Evolutionary conservation across 30 jellyfish, hydroid and myxozoan species (phyloP).

Genomic region (Hydractinia echinata): DNA sequence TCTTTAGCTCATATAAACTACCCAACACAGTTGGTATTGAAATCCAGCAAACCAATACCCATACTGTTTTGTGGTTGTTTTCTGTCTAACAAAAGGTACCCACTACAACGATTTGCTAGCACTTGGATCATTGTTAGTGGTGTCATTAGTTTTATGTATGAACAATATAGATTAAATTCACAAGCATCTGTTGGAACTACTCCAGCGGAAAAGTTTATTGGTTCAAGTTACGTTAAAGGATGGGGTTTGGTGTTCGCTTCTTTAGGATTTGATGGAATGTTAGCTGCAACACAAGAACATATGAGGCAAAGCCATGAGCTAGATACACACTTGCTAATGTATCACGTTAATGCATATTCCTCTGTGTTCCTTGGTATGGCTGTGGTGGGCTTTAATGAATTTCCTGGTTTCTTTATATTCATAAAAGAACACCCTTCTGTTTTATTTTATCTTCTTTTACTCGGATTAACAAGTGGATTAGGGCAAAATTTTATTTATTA

Average conservation of each 20-base stretch:
- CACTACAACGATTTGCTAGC: constrained; percentile 47
- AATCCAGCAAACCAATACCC: constrained; percentile 65
- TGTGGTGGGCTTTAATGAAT: constrained; percentile 39
- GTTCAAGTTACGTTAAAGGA: neutral
- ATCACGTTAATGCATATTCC: constrained; percentile 50
- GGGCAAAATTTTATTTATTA: constrained; percentile 72
- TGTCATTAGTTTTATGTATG: constrained; percentile 51
- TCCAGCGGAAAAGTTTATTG: neutral
- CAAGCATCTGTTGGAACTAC: neutral
- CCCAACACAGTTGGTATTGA: constrained; percentile 70
- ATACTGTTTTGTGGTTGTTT: constrained; percentile 36
- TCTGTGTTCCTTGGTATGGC: constrained; percentile 24
- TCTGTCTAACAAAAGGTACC: constrained; percentile 14
- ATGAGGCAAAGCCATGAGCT: constrained; percentile 22
- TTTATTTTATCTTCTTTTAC: constrained; percentile 16
- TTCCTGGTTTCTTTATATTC: constrained; percentile 24
- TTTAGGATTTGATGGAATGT: constrained; percentile 57
- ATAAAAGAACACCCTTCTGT: constrained; percentile 7
- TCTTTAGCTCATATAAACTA: constrained; percentile 50
- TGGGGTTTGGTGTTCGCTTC: constrained; percentile 54
- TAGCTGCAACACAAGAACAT: constrained; percentile 57
- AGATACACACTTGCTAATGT: constrained; percentile 50
- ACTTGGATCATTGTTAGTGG: constrained; percentile 51
- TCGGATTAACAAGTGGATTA: constrained; percentile 56
- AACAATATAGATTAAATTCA: constrained; percentile 16